phyloP scores from a whole-genome alignment of 2,888 invertebrate species.

The Yponomeuta cagnagella region DNA sequence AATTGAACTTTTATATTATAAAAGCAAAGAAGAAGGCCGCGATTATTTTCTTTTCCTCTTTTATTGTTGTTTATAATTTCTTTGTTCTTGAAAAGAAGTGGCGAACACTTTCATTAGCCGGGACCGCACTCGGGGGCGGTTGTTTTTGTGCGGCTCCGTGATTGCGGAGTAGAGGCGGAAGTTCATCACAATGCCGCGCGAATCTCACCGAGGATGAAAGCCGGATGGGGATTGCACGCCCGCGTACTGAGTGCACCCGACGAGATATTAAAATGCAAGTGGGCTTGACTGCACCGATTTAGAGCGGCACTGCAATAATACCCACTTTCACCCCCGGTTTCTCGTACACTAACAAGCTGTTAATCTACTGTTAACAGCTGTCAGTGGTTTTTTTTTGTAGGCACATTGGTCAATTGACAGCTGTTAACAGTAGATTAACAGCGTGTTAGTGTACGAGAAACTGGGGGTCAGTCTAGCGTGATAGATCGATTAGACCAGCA shows the following conservation, averaged over 20 bases:
- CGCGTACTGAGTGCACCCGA: slow-evolving; percentile 35
- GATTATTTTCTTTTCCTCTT: background rate
- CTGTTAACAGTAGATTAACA: too few species aligned
- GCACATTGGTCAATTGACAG: too few species aligned
- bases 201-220: slow-evolving; percentile 40
- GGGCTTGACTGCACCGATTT: slow-evolving; percentile 22
- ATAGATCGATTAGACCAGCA: slow-evolving; percentile 9
- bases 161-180: slow-evolving; percentile 40
- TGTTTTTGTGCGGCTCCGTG: slow-evolving; percentile 41
- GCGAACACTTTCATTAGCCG: slow-evolving; percentile 8
- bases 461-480: background rate
- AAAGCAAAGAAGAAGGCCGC: background rate
- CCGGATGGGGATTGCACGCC: slow-evolving; percentile 38
- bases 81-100: slow-evolving; percentile 6
- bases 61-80: background rate
- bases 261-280: slow-evolving; percentile 46
- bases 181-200: slow-evolving; percentile 47
- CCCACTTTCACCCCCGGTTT: background rate
- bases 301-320: slow-evolving; percentile 8
- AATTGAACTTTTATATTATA: background rate
- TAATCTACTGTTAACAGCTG: too few species aligned
- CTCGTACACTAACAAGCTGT: too few species aligned
- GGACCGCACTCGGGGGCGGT: slow-evolving; percentile 22
- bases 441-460: too few species aligned
- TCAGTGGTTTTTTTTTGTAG: too few species aligned